phyloP scores from a whole-genome alignment of 2,797 vertebrate genomes.

The Eleutherodactylus coqui region DNA sequence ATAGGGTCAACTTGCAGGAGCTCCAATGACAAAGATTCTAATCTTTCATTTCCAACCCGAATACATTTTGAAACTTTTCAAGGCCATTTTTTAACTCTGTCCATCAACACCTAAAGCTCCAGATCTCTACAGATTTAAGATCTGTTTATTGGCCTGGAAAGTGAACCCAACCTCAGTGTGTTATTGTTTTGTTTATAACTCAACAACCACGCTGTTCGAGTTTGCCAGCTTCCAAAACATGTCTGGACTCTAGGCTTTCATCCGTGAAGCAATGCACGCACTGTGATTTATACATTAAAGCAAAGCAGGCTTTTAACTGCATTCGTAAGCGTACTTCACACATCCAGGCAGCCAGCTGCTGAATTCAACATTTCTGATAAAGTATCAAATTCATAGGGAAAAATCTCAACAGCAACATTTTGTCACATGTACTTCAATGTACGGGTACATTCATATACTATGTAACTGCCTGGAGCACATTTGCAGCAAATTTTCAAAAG shows the following conservation, averaged over 20 bases:
- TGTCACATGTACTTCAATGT: neutral
- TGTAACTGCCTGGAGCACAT: neutral
- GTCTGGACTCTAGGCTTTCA: constrained; percentile 23
- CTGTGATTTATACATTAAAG: constrained; percentile 5
- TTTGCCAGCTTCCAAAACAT: constrained; percentile 35
- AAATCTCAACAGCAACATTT: neutral
- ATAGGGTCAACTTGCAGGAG: neutral
- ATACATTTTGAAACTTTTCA: neutral
- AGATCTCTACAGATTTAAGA: constrained; percentile 38
- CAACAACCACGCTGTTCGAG: constrained; percentile 27
- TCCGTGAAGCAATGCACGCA: constrained; percentile 38
- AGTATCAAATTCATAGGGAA: neutral
- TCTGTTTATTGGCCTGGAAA: constrained; percentile 52
- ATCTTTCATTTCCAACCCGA: constrained; percentile 20
- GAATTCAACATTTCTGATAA: neutral
- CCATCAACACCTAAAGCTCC: constrained; percentile 28
- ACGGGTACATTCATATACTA: neutral
- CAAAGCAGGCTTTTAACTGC: constrained; percentile 8
- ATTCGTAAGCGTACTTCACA: constrained; percentile 1
- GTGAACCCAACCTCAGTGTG: constrained; percentile 28
- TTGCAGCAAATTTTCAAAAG: no score
- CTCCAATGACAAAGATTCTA: neutral
- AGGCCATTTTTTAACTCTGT: neutral
- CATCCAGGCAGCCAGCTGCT: constrained; percentile 4
- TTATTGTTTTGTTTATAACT: constrained; percentile 41